Base-by-base conservation (phyloP, 2,888 invertebrate species). In the Agrochola lychnidis region DNA sequence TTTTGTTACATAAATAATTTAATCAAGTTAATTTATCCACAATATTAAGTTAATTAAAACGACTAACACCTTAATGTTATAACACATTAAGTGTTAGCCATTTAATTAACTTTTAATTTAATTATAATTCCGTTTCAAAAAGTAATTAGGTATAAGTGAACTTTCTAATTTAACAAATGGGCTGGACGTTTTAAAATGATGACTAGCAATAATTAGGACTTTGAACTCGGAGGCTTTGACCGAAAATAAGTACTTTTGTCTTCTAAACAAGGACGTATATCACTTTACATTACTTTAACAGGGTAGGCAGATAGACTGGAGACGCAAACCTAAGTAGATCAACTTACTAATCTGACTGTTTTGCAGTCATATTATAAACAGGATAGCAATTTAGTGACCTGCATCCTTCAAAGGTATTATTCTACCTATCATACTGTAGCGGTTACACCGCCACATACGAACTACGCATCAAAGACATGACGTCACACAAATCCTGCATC, bases 81-180 rank as follows among this genome's bases (percentile, higher is more conserved):
- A n/a, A n/a, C n/a, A n/a, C n/a, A n/a, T n/a, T n/a, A n/a, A n/a
- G n/a, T n/a, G n/a, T n/a, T n/a, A n/a, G n/a, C n/a, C n/a, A n/a
- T n/a, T n/a, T n/a, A n/a, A n/a, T n/a, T n/a, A n/a, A n/a, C n/a
- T n/a, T n/a, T n/a, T n/a, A n/a, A 70, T 80, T 68, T 48, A 57
- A 79, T 68, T 62, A 79, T 66, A 66, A 83, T 56, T 10, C 12
- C 0, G 22, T 56, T 14, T 4, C n/a, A 25, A 22, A 25, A 56
- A 70, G 10, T 66, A 51, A 51, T 51, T 22, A 51, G 19, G 51
- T 51, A 48, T 36, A 36, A 62, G 25, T 79, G 61, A 36, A 36
- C 25, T 62, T 80, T 67, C 1, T 68, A 68, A 72, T 80, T 72
- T 22, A 14, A 45, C 22, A 48, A 53, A 79, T 59, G 72, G 62